Evolutionary conservation across 2,113 vertebrate species (phyloP), one percentile per base, ranked within the genome.

Genomic region (Agelaius tricolor): DNA sequence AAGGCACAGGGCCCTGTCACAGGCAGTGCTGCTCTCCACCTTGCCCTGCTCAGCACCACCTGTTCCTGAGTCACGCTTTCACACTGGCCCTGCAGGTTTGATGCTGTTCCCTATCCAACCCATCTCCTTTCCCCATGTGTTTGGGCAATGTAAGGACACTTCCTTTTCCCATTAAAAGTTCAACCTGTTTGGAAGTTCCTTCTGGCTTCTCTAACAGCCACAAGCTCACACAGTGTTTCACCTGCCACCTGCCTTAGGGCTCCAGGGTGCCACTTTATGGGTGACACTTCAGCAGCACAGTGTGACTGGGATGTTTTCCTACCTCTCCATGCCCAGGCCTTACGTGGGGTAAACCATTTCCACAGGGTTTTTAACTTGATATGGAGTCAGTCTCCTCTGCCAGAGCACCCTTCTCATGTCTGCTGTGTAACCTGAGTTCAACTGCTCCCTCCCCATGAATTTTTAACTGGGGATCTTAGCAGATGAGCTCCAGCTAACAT

Each of bases 401-500:
- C 90, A 95, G 85, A 6, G 0, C 93, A 51, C 11, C 55, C 6
- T 28, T 87, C 68, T 93, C 91, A 46, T 96, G 95, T 92, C 95
- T 5, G 2, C 72, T 82, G 37, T 66, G 97, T 95, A 97, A 98
- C 95, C 88, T 1, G 91, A 98, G 96, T 23, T 81, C 54, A 97
- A 94, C 84, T 93, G 90, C 79, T 75, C 69, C 73, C 58, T 77
- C 43, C 5, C 52, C 86, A 91, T 98, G n/a, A 97, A 98, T 98
- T 97, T 98, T 98, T 97, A 94, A 98, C 92, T 24, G 8, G 18
- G 15, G 57, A 75, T 41, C 66, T 92, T 63, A 89, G 94, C 96
- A 95, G 63, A 77, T 62, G 93, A 96, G 74, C 94, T 90, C 14
- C 55, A 51, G 92, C 49, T 93, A 96, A 95, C 97, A 98, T 96